These are phyloP conservation scores for Australoheros facetus DNA, from an alignment of 2,797 vertebrate genomes.

Conservation along the genomic window DNA sequence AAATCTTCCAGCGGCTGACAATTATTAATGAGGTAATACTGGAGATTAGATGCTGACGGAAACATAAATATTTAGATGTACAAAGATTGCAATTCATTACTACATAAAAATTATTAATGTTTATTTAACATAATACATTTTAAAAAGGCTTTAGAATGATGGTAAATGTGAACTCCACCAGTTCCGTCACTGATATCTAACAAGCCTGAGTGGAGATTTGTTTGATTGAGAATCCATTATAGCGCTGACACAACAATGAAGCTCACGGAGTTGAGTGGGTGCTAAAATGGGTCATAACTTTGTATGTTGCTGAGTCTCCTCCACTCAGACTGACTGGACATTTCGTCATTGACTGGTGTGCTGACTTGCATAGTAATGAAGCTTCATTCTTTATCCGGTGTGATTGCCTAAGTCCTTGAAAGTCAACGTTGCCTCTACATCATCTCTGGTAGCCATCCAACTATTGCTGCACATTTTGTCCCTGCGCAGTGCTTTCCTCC, in stretches of 20 bases:
- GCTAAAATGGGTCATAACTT: conserved; percentile 22
- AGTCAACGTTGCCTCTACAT: conserved; percentile 26
- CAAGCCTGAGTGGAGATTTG: background rate
- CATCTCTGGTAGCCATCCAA: conserved; percentile 22
- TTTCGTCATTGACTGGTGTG: conserved; percentile 32
- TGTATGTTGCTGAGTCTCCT: conserved; percentile 16
- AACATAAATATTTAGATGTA: background rate
- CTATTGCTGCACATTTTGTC: conserved; percentile 1
- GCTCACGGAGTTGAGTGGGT: background rate
- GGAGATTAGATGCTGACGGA: background rate
- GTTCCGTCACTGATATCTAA: background rate
- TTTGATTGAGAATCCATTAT: background rate
- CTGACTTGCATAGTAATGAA: conserved; percentile 63
- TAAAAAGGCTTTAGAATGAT: background rate
- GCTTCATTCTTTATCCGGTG: conserved; percentile 28
- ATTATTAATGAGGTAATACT: too few species aligned
- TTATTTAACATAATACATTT: background rate
- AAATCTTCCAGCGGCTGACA: conserved; percentile 15
- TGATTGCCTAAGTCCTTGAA: conserved; percentile 51
- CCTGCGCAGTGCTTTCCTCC: background rate
- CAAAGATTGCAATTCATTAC: background rate
- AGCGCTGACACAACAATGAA: conserved; percentile 11
- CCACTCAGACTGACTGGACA: conserved; percentile 50
- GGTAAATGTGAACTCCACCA: background rate
- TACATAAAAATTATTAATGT: background rate